Conservation (phyloP, 2,797 vertebrate species). For the Molossus alvarezi region DNA sequence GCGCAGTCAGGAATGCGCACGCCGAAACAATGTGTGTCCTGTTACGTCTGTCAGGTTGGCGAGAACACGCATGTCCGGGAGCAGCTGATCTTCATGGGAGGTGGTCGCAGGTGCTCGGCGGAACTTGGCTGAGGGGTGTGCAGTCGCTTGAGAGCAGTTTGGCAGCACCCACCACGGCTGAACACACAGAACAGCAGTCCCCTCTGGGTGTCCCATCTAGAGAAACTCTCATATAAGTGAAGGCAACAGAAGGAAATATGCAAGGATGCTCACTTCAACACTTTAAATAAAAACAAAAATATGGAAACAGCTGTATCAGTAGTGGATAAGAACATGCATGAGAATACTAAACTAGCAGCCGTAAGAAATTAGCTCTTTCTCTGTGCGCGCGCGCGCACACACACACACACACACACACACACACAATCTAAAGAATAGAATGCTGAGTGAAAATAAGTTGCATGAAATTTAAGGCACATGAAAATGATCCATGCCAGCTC, state of each 20-base stretch:
- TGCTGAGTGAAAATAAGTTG: not conserved
- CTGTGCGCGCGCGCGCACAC: too few species aligned
- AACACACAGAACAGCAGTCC: not conserved
- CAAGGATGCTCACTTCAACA: not conserved
- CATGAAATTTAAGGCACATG: conserved; percentile 24
- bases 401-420: not conserved
- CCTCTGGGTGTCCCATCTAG: not conserved
- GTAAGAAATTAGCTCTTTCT: not conserved
- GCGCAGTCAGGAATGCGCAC: not conserved
- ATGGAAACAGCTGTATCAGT: not conserved
- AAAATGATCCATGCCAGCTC: not conserved
- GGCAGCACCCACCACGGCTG: not conserved
- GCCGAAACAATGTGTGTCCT: not conserved
- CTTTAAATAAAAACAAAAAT: not conserved
- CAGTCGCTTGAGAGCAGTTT: not conserved
- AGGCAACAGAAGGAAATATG: not conserved
- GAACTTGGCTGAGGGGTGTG: not conserved
- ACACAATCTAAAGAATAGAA: not conserved
- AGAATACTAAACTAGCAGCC: not conserved
- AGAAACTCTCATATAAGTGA: not conserved
- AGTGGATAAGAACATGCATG: not conserved
- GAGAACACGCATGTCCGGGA: not conserved
- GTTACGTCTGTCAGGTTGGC: not conserved
- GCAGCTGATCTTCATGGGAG: not conserved
- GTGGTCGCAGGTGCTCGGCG: not conserved